Conservation (phyloP, 2,113 vertebrate species). For the Rhabdornis inornatus region DNA sequence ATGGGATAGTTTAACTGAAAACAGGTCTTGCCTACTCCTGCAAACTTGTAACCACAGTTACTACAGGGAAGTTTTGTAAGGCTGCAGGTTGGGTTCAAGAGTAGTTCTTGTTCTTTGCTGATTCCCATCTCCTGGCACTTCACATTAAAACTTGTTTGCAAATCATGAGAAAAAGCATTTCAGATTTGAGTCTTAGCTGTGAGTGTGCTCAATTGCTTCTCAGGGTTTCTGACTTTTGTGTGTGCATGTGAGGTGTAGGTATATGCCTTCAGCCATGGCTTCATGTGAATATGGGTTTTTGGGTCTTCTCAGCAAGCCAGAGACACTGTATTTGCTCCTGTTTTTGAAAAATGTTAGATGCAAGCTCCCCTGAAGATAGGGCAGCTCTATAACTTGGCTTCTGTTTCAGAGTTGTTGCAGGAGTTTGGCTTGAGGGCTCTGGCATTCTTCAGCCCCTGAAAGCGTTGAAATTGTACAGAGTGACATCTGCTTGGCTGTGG, state of each 20-base stretch:
- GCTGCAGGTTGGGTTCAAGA: accelerated
- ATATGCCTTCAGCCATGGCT: neutral
- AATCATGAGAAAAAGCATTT: neutral
- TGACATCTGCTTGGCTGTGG: neutral
- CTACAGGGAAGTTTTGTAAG: neutral
- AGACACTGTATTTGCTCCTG: neutral
- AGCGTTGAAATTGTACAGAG: neutral
- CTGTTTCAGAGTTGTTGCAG: neutral
- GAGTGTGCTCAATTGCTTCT: accelerated
- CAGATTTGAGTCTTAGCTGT: accelerated
- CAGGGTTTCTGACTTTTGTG: neutral
- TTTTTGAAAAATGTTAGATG: neutral
- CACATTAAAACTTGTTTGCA: neutral
- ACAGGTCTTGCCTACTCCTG: neutral
- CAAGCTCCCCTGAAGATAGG: neutral
- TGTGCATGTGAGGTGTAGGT: neutral
- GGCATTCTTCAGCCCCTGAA: neutral
- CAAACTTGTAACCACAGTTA: neutral
- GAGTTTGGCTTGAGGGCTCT: neutral
- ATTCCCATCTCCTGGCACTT: neutral
- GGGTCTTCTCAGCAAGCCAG: neutral
- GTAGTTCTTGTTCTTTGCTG: neutral
- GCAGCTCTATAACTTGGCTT: neutral
- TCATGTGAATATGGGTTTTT: accelerated
- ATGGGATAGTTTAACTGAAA: neutral